Conservation (phyloP, 2,888 invertebrate genomes). For the Uropetala carovei region DNA sequence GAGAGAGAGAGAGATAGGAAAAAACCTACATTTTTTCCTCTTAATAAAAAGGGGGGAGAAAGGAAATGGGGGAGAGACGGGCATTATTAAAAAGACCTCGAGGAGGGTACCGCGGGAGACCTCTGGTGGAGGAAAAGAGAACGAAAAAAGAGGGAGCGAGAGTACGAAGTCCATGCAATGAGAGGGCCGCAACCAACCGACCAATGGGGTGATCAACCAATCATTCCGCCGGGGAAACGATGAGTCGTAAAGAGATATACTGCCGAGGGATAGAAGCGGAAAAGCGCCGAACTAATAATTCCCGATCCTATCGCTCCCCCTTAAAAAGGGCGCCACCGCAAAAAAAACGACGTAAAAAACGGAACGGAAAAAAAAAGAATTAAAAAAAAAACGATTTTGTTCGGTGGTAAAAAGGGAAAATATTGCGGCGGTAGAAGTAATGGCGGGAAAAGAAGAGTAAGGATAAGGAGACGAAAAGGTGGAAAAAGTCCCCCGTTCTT, state of each 20-base stretch:
- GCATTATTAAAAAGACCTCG: neutral
- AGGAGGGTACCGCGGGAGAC: neutral
- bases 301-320: neutral
- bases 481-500: too few relatives aligned
- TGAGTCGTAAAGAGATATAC: neutral
- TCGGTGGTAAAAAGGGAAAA: too few relatives aligned
- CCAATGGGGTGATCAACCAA: conserved; percentile 18
- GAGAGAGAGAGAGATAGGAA: neutral
- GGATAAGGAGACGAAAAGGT: too few relatives aligned
- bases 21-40: neutral
- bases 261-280: neutral
- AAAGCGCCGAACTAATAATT: neutral
- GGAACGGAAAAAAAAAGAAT: too few relatives aligned
- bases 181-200: neutral
- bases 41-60: neutral
- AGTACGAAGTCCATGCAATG: neutral
- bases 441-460: too few relatives aligned
- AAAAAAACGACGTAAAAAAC: neutral
- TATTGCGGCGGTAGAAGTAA: too few relatives aligned
- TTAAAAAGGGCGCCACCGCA: neutral
- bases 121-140: neutral
- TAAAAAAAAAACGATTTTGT: too few relatives aligned
- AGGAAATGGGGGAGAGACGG: neutral
- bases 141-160: neutral
- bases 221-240: neutral